Evolutionary conservation across 2,113 vertebrate genomes (phyloP).

Genomic region (Coptodon rendalli): DNA sequence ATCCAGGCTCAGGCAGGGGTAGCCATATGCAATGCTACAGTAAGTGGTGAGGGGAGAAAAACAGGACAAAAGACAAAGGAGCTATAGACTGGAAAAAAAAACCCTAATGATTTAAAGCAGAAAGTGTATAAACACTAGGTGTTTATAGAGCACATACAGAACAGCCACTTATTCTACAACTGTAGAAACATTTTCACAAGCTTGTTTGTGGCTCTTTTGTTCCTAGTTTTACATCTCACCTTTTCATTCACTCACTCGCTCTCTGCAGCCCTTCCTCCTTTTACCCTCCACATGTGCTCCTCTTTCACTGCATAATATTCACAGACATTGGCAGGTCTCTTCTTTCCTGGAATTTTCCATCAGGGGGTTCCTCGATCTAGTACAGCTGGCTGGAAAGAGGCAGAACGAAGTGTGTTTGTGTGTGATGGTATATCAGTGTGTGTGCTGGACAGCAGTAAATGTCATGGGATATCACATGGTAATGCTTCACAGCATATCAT

Average conservation of each 20-base stretch:
- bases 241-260: neutral
- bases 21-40: neutral
- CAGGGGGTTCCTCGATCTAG: slow-evolving; percentile 16
- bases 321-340: neutral
- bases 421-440: neutral
- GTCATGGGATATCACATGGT: slow-evolving; percentile 45
- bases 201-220: neutral
- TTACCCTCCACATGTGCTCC: neutral
- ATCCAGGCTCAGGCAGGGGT: neutral
- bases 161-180: neutral
- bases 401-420: neutral
- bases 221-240: neutral
- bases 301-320: neutral
- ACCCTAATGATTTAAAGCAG: neutral
- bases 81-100: rapidly evolving
- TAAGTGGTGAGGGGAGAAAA: neutral
- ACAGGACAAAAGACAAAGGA: neutral
- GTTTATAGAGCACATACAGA: neutral
- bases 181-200: neutral
- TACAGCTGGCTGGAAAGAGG: slow-evolving; percentile 16
- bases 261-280: too few species aligned
- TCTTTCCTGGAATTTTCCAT: slow-evolving; percentile 17
- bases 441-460: slow-evolving; percentile 31
- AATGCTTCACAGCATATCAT: slow-evolving; percentile 45
- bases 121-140: neutral